Evolutionary conservation across 2,113 vertebrate species (phyloP), one percentile per base, ranked within the genome.

Genomic region (Bufo bufo): DNA sequence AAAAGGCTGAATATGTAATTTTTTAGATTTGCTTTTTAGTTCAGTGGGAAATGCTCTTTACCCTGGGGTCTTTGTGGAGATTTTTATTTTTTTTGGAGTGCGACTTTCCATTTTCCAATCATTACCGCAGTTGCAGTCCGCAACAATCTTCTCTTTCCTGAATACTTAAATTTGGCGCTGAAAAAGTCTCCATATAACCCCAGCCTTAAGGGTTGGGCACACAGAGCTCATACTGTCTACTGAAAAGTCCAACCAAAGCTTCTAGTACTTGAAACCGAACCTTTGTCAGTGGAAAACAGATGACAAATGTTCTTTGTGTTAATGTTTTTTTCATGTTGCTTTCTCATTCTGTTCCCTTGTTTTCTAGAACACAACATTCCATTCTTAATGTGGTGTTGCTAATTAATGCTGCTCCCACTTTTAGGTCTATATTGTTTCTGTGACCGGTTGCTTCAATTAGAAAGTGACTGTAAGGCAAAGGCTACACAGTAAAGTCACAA

Each of bases 201-300:
- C 20, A 71, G 12, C 12, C 13, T 71, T 14, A 13, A 75, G 49
- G 50, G 77, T 2, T 50, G 0, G 17, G 9, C 43, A 19, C 0
- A 49, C 8, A 17, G 17, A 61, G n/a, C 59, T 12, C 17, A 12
- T 19, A 58, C 33, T 47, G 72, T 6, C 12, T 43, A 71, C 74
- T 77, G n/a, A 50, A 17, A 69, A 33, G 47, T 66, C 12, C 19
- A 47, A 52, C 47, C 61, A 50, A 52, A 83, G 17, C 47, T 69
- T 84, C 47, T 69, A 54, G 63, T 71, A 54, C 82, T 69, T 84
- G 63, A 71, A 84, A 84, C 59, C 33, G 47, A 84, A 71, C 78
- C 78, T 81, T 81, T 81, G 78, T 81, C 54, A 45, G 4, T 81
- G 54, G 78, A 12, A 81, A 19, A 43, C 12, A 33, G 16, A 81